Percentiles rank a stretch among this genome's conserved stretches.
phyloP scores from a whole-genome alignment of 2,888 invertebrate genomes.

The Athalia circularis region DNA sequence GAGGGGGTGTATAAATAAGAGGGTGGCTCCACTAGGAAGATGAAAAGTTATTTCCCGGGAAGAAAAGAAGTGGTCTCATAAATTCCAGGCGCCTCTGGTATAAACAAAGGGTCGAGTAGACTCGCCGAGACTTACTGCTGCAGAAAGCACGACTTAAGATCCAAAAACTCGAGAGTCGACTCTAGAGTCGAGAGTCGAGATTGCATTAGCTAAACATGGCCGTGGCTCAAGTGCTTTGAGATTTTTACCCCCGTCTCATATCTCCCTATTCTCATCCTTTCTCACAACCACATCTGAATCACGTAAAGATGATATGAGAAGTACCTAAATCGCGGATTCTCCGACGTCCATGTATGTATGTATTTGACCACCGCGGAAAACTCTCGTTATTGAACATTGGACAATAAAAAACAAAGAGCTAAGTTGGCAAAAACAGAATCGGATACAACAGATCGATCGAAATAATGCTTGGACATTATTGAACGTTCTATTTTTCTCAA shows the following conservation, averaged over 20 bases:
- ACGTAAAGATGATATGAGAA: too few relatives aligned
- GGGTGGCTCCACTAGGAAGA: slow-evolving; percentile 56
- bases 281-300: too few relatives aligned
- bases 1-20: slow-evolving; percentile 57
- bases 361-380: too few relatives aligned
- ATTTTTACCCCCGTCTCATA: slow-evolving; percentile 9
- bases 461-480: background rate
- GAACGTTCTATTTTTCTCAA: background rate
- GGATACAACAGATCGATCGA: background rate
- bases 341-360: too few relatives aligned
- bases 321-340: too few relatives aligned
- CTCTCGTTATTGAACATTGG: too few relatives aligned
- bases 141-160: slow-evolving; percentile 23
- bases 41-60: slow-evolving; percentile 63
- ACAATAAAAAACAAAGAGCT: too few relatives aligned
- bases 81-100: slow-evolving; percentile 56
- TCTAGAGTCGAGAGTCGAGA: slow-evolving; percentile 50
- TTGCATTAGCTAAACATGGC: slow-evolving; percentile 61
- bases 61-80: slow-evolving; percentile 59
- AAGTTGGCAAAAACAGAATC: background rate
- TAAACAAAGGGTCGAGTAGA: slow-evolving; percentile 59
- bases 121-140: slow-evolving; percentile 4
- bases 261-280: background rate
- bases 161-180: background rate
- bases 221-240: slow-evolving; percentile 41